Percentiles rank a stretch among this genome's conserved stretches.
phyloP scores from a whole-genome alignment of 2,888 invertebrate genomes.

The Aethes cnicana region DNA sequence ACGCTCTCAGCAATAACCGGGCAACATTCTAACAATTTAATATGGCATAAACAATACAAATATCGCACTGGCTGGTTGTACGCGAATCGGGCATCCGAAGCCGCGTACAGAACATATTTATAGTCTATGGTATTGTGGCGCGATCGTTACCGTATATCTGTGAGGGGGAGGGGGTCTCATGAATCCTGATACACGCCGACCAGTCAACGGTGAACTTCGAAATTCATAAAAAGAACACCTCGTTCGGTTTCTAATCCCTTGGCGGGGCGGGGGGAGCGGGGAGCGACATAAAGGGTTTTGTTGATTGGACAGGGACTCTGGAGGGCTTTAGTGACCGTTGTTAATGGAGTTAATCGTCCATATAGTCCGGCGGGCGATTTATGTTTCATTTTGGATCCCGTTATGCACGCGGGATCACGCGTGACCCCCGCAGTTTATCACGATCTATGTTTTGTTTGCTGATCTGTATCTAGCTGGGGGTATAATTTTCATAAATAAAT shows the following conservation, averaged over 20 bases:
- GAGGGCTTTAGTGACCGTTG: conserved; percentile 67
- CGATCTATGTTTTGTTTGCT: conserved; percentile 40
- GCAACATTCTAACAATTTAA: conserved; percentile 81
- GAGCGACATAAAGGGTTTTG: conserved; percentile 63
- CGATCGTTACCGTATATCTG: conserved; percentile 79
- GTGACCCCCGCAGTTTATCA: conserved; percentile 60
- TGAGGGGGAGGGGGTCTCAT: conserved; percentile 73
- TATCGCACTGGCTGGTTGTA: conserved; percentile 59
- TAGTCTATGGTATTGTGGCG: conserved; percentile 79
- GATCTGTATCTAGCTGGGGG: conserved; percentile 12
- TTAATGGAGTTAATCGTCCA: conserved; percentile 80
- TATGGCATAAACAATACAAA: conserved; percentile 79
- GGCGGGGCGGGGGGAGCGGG: conserved; percentile 30
- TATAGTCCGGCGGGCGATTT: conserved; percentile 76
- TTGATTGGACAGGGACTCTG: conserved; percentile 70
- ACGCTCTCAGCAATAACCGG: conserved; percentile 79
- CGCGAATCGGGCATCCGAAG: conserved; percentile 67
- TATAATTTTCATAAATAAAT: too few species aligned
- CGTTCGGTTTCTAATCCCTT: conserved; percentile 14
- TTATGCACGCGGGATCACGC: conserved; percentile 75
- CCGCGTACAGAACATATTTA: conserved; percentile 74
- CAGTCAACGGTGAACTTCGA: conserved; percentile 46
- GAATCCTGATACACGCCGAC: conserved; percentile 77
- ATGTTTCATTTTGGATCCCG: conserved; percentile 82
- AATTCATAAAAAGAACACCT: conserved; percentile 8